Evolutionary conservation across 2,113 vertebrate species (phyloP), one percentile per base, ranked within the genome.

Genomic region (Ramphastos sulfuratus): DNA sequence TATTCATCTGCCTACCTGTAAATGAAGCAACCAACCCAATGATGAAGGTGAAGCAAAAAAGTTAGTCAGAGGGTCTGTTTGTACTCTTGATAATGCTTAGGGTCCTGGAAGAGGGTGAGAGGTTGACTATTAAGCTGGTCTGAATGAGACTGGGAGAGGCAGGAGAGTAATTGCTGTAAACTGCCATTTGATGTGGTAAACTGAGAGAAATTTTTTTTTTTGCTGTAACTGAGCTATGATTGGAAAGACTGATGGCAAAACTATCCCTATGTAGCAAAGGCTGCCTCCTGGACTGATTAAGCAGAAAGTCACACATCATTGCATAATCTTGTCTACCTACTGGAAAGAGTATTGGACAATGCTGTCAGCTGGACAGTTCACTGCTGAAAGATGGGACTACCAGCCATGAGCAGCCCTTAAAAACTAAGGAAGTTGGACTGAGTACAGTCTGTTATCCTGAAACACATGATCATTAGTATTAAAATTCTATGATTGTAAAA

Each of bases 1-100:
- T 87, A 81, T 95, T 92, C 70, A 64, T 63, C 73, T 89, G 88
- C 63, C 74, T 94, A 63, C 94, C 73, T 86, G 60, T 83, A 95
- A 87, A 85, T 7, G 76, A 92, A 85, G 39, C 7, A 85, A 90
- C 64, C 44, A 46, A 71, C 21, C 4, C 48, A 71, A 23, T 11
- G 73, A 54, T 55, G 69, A 69, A 71, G 66, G 12, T 44, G 69
- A 91, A 80, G 55, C 10, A 67, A 76, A 91, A 81, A 20, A 30
- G 8, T 78, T 78, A 52, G 39, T 59, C 44, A 9, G 28, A 20
- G 56, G 15, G 8, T 61, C 52, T 65, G 4, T 39, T 39, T 61
- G 44, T 24, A 14, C 28, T 50, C 12, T 60, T 77, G 19, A 23
- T n/a, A 20, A 39, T 18, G 4, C 8, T 50, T 44, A 56, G 13